Conservation (phyloP, 2,888 invertebrate species). For the Auanema freiburgensis region DNA sequence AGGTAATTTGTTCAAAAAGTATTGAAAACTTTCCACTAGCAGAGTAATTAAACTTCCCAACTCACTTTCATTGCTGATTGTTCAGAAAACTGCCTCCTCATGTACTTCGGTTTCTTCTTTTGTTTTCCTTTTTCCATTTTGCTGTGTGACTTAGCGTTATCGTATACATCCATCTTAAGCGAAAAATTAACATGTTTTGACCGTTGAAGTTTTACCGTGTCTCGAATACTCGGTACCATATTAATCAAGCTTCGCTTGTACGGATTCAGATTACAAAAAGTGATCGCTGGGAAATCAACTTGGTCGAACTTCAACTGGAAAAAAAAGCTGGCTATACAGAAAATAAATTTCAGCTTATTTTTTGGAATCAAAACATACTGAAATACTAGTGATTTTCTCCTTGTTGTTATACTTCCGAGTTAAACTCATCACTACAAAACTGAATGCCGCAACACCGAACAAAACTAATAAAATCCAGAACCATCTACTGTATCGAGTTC, state of each 20-base stretch:
- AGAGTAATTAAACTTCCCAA: background rate
- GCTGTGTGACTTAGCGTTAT: constrained; percentile 48
- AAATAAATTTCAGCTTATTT: background rate
- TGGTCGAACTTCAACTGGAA: constrained; percentile 54
- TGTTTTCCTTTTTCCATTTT: constrained; percentile 32
- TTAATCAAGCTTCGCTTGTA: constrained; percentile 47
- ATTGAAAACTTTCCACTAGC: no score
- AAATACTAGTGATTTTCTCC: constrained; percentile 50
- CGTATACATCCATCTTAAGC: constrained; percentile 55
- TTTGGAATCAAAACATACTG: constrained; percentile 20
- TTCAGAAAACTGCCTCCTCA: constrained; percentile 38
- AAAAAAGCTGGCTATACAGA: no score
- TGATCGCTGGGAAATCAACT: constrained; percentile 52
- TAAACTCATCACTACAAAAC: constrained; percentile 29
- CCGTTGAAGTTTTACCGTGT: constrained; percentile 47
- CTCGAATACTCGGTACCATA: constrained; percentile 51
- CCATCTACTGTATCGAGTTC: constrained; percentile 19
- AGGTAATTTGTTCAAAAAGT: no score
- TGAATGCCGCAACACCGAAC: constrained; percentile 29
- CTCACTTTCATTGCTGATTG: constrained; percentile 11
- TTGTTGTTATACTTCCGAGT: constrained; percentile 32
- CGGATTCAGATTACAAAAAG: constrained; percentile 52
- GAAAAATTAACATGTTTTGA: constrained; percentile 5
- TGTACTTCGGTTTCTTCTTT: constrained; percentile 39
- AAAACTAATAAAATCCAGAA: constrained; percentile 35